These are phyloP conservation scores for Archocentrus centrarchus DNA, from an alignment of 2,113 vertebrate species.

Conservation along the genomic window DNA sequence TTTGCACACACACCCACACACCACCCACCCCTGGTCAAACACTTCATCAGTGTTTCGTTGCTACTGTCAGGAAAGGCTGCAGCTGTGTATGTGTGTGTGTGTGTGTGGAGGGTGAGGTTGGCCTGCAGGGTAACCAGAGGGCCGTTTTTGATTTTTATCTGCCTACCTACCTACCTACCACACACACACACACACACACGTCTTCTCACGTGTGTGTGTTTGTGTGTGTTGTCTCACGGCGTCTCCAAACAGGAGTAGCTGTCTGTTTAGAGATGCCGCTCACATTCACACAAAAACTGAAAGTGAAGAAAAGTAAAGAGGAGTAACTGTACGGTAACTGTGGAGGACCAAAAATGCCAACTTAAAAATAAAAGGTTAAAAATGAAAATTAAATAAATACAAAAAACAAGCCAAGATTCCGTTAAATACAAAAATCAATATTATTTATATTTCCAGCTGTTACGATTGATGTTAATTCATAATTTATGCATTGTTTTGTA, in stretches of 20 bases:
- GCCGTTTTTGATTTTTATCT: background rate
- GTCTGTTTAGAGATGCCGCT: background rate
- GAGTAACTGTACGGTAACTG: background rate
- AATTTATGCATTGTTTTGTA: background rate
- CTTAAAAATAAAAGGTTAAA: accelerated
- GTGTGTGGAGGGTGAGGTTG: background rate
- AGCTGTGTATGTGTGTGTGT: background rate
- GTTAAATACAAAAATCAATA: background rate
- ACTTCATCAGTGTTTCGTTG: too few species aligned
- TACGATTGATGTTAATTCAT: background rate
- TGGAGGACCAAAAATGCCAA: background rate
- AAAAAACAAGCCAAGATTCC: background rate
- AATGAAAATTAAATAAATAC: background rate
- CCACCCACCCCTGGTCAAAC: background rate
- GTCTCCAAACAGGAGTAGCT: too few species aligned
- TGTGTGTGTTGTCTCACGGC: background rate
- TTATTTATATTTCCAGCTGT: background rate
- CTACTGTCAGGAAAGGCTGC: too few species aligned
- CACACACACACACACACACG: too few species aligned
- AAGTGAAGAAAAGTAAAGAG: too few species aligned
- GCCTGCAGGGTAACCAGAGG: background rate
- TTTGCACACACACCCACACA: background rate
- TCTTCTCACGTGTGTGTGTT: background rate
- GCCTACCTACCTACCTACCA: background rate
- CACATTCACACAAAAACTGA: accelerated